phyloP scores from a whole-genome alignment of 1,140 invertebrate genomes.

The Eriocheir sinensis region DNA sequence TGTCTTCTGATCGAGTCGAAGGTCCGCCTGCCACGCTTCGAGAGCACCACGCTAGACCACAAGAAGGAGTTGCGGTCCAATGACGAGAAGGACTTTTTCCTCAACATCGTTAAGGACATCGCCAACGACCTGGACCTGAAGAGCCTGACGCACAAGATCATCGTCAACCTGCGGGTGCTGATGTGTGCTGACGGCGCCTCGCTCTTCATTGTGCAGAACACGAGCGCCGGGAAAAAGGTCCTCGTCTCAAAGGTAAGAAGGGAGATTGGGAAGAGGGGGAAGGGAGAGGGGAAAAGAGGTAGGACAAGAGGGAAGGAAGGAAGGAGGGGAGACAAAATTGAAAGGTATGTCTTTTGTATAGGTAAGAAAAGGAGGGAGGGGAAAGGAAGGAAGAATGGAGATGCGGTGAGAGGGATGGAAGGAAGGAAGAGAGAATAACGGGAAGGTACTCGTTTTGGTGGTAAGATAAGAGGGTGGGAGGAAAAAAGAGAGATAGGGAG shows the following conservation, averaged over 20 bases:
- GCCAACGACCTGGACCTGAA: conserved; percentile 83
- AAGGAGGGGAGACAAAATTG: not conserved
- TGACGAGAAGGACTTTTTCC: conserved; percentile 83
- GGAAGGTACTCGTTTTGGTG: conserved; percentile 6
- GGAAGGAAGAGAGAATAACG: no score
- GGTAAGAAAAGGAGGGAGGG: no score
- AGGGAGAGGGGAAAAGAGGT: no score
- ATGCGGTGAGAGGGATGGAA: no score
- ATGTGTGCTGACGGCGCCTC: conserved; percentile 83
- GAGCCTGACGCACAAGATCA: conserved; percentile 82
- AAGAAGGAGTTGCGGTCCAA: conserved; percentile 82
- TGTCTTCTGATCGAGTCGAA: conserved; percentile 83
- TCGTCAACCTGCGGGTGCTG: conserved; percentile 82
- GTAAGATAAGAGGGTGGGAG: not conserved
- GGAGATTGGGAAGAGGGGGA: not conserved
- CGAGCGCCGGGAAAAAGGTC: conserved; percentile 81
- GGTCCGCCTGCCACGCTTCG: conserved; percentile 82
- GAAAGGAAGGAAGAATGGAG: not conserved
- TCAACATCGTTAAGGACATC: conserved; percentile 83
- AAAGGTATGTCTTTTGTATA: no score
- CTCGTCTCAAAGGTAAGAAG: conserved; percentile 82
- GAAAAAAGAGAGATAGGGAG: not conserved
- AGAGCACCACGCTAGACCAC: conserved; percentile 81
- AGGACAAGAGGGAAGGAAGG: no score
- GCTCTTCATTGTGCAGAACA: conserved; percentile 83